Base-by-base conservation (phyloP, 2,888 invertebrate species). In the Andrena bicolor region DNA sequence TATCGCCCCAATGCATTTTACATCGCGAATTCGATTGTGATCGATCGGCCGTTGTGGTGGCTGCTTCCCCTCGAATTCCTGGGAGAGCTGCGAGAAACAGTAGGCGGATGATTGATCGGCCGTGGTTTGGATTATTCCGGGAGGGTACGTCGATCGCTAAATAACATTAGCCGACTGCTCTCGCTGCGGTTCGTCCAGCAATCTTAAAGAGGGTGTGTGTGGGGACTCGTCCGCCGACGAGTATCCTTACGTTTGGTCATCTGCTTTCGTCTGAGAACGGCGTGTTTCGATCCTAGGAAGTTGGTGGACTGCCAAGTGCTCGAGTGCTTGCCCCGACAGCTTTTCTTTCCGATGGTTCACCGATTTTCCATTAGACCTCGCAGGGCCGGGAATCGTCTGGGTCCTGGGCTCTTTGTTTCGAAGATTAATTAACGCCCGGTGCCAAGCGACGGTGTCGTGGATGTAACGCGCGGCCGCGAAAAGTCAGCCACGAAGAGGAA, bases 1-100 rank as follows among this genome's bases (percentile, higher is more conserved):
- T 78, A 82, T 84, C 80, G 82, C 35, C 28, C 28, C 76, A 58
- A 87, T 86, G 79, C 82, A 87, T 86, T 87, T 86, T 82, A 82
- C 79, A 84, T 80, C 63, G 82, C 70, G 85, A 28, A 76, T 74
- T 76, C 77, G 85, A 79, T 72, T 64, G 76, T 73, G 81, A 86
- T 86, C 86, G 79, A 82, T 86, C 79, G 66, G 60, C 32, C 58
- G 48, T 53, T 41, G 58, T 28, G 64, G 60, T 32, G 64, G 53
- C 32, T 77, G 30, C 69, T 76, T 77, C 56, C 64, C 28, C 35
- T 63, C 32, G 56, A 60, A 58, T 72, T 63, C 71, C 70, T 30
- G 10, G 35, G 63, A 60, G 69, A 69, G 61, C 26, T 53, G 35
- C 20, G 28, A 69, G 66, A 41, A 76, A 72, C 70, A 35, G 60